phyloP scores from a whole-genome alignment of 2,797 vertebrate species.

The Cottoperca gobio region DNA sequence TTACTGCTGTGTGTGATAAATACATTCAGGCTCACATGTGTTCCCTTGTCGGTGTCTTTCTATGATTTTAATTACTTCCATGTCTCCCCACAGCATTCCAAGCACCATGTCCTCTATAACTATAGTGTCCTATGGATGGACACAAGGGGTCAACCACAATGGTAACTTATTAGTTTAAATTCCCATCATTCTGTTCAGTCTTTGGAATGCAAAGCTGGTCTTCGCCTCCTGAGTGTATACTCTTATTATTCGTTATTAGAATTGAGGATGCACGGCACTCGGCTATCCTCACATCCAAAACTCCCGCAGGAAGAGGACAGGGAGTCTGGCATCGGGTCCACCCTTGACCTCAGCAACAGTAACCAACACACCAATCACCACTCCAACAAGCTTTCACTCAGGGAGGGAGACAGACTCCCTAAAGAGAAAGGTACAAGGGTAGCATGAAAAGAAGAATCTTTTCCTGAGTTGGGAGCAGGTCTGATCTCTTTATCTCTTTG shows the following conservation, averaged over 20 bases:
- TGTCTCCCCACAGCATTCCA: slow-evolving; percentile 43
- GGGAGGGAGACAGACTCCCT: slow-evolving; percentile 66
- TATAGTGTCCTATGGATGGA: slow-evolving; percentile 58
- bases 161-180: slow-evolving; percentile 61
- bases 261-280: slow-evolving; percentile 68
- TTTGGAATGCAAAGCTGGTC: slow-evolving; percentile 20
- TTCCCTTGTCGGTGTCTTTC: slow-evolving; percentile 35
- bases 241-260: slow-evolving; percentile 55
- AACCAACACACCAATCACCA: slow-evolving; percentile 66
- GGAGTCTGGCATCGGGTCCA: slow-evolving; percentile 83
- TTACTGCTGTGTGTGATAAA: slow-evolving; percentile 65
- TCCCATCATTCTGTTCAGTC: neutral
- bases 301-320: slow-evolving; percentile 78
- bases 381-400: slow-evolving; percentile 51
- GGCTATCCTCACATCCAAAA: slow-evolving; percentile 72
- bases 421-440: slow-evolving; percentile 80
- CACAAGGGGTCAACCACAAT: slow-evolving; percentile 40
- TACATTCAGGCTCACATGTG: slow-evolving; percentile 34
- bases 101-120: slow-evolving; percentile 75
- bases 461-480: slow-evolving; percentile 6
- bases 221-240: neutral
- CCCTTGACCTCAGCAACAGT: slow-evolving; percentile 78
- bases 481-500: slow-evolving; percentile 43
- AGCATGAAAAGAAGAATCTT: slow-evolving; percentile 24
- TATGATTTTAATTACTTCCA: slow-evolving; percentile 58